Percentiles rank a stretch among this genome's conserved stretches.
phyloP scores from a whole-genome alignment of 2,113 vertebrate species.

The Pandion haliaetus region DNA sequence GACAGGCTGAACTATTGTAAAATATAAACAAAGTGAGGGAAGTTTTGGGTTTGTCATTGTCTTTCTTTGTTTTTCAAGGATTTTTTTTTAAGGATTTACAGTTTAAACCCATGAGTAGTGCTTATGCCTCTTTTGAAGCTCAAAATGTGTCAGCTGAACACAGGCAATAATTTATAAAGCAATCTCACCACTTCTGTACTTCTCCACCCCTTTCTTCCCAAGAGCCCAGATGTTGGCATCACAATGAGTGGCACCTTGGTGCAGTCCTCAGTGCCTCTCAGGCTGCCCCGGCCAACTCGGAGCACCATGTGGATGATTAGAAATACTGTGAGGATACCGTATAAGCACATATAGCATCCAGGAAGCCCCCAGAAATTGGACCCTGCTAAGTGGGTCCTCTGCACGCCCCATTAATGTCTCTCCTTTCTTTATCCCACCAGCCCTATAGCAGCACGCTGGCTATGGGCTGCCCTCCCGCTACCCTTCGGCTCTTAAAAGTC shows the following conservation, averaged over 20 bases:
- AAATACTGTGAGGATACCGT: neutral
- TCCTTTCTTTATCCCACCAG: neutral
- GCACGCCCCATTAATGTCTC: neutral
- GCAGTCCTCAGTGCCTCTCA: neutral
- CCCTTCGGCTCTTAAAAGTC: neutral
- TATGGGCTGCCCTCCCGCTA: neutral
- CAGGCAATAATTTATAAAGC: constrained; percentile 22
- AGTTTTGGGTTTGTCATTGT: neutral
- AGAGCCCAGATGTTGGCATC: neutral
- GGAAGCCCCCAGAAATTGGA: neutral
- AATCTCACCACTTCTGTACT: neutral
- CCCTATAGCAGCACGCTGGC: rapidly evolving
- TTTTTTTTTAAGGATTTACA: neutral
- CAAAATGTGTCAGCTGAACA: neutral
- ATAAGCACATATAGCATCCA: neutral
- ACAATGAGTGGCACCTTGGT: neutral
- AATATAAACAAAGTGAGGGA: constrained; percentile 15
- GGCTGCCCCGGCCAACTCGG: neutral
- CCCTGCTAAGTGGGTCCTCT: neutral
- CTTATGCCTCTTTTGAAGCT: constrained; percentile 25
- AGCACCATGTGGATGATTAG: neutral
- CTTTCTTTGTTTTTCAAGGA: constrained; percentile 6
- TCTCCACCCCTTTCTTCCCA: neutral
- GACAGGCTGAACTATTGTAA: constrained; percentile 3
- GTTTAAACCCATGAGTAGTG: constrained; percentile 27